Evolutionary conservation across 2,113 vertebrate species (phyloP), one percentile per base, ranked within the genome.

Genomic region (Poeciliopsis occidentalis): DNA sequence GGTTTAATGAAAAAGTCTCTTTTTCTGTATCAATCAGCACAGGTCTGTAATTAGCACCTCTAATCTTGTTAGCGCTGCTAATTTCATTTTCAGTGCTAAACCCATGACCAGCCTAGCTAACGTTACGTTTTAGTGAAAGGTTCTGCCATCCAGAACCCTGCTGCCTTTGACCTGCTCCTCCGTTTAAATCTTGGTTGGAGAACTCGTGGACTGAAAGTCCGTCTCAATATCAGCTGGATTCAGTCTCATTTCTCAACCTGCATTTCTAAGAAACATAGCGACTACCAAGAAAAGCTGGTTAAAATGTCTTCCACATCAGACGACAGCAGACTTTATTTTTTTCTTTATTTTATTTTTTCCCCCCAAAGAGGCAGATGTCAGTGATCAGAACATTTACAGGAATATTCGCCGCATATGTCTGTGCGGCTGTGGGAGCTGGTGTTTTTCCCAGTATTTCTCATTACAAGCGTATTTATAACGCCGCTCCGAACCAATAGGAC

Each of bases 51-150:
- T 91, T 91, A 92, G 81, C 85, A 86, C 77, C 75, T 82, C 70
- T 91, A 91, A 93, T 85, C 79, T 83, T 65, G 89, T 92, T 91
- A 92, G 77, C 86, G 79, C 74, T 68, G 12, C 60, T 90, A 86
- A 90, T 87, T 90, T 69, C 17, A 85, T 94, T 92, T 90, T 64
- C 51, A 30, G 44, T 68, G 62, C 62, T 82, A 84, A 37, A 60
- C 77, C 64, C 83, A 32, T 92, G 89, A 89, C 86, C 69, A 15
- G 22, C 60, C 51, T 17, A 24, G 61, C 72, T 79, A 67, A 74
- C 3, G 13, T 13, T 15, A 41, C 12, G 13, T 75, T 65, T 13
- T 37, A 82, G 70, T 51, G 4, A 51, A 71, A 37, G 67, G 72
- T 30, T n/a, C 4, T 17, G 30, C 29, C 22, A 3, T 22, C 29